Conservation (phyloP, 92 coral and sea anemone genomes). For the Palythoa caribaeorum region DNA sequence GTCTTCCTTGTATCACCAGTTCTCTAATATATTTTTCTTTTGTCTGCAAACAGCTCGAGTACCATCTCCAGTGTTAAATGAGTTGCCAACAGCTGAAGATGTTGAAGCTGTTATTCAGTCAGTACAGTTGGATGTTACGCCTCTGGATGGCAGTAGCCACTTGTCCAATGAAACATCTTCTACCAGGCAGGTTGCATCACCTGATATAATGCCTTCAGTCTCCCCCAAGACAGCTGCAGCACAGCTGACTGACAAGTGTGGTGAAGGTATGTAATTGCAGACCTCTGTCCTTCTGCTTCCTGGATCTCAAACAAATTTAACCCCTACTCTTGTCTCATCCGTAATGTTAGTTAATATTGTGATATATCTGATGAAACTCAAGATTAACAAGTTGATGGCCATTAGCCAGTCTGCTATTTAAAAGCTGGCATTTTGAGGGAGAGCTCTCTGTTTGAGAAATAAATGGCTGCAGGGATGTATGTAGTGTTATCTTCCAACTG, state of each 20-base stretch:
- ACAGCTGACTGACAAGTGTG: slow-evolving; percentile 24
- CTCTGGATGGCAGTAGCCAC: slow-evolving; percentile 60
- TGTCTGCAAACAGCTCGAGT: slow-evolving; percentile 73
- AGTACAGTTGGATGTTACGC: slow-evolving; percentile 72
- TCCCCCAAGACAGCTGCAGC: slow-evolving; percentile 6
- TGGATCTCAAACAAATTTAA: too few species aligned
- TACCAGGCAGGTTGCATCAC: slow-evolving; percentile 7
- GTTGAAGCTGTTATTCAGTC: slow-evolving; percentile 97
- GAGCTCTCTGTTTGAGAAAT: too few species aligned
- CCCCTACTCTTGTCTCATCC: too few species aligned
- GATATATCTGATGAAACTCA: too few species aligned
- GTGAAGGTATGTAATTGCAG: slow-evolving; percentile 1
- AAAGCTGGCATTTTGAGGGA: too few species aligned
- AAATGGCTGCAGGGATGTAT: too few species aligned
- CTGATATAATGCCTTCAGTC: slow-evolving; percentile 27
- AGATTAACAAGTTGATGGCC: too few species aligned
- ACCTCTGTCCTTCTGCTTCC: too few species aligned
- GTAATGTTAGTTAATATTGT: too few species aligned
- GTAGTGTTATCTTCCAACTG: too few species aligned
- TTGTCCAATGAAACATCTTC: slow-evolving; percentile 45
- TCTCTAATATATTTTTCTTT: background rate
- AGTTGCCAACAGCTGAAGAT: slow-evolving; percentile 95
- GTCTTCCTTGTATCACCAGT: background rate
- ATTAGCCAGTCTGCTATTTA: too few species aligned
- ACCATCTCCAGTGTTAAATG: slow-evolving; percentile 92